Conservation (phyloP, 2,797 vertebrate genomes). For the Clarias fuscus region DNA sequence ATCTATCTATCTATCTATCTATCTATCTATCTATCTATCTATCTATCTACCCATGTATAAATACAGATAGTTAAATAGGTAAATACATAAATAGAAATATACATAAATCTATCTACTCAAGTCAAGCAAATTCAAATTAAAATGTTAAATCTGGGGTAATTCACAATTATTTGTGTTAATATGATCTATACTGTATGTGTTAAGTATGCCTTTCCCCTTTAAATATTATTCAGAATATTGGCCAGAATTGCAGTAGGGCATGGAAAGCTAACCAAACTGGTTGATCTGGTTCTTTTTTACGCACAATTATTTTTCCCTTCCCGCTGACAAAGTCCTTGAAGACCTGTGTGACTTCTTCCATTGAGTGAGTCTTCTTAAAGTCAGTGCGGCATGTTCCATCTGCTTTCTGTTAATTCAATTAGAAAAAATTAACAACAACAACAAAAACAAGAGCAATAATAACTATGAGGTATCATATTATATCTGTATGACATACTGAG, state of each 20-base stretch:
- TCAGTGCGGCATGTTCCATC: constrained; percentile 93
- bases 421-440: background rate
- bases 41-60: too few species aligned
- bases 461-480: background rate
- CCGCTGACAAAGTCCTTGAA: constrained; percentile 88
- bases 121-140: background rate
- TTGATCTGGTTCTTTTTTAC: constrained; percentile 56
- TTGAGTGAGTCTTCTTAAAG: constrained; percentile 93
- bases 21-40: too few species aligned
- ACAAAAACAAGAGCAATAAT: background rate
- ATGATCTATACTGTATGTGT: background rate
- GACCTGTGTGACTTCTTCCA: constrained; percentile 85
- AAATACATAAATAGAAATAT: too few species aligned
- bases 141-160: background rate
- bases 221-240: background rate
- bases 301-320: constrained; percentile 83
- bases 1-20: too few species aligned
- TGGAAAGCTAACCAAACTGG: constrained; percentile 30
- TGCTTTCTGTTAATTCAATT: constrained; percentile 74
- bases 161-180: background rate
- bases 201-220: background rate
- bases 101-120: background rate
- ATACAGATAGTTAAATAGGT: too few species aligned
- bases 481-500: background rate
- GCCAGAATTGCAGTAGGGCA: constrained; percentile 18